Percentiles rank a stretch among this genome's conserved stretches.
Conservation (phyloP, 2,113 vertebrate genomes). For the Sus scrofa region DNA sequence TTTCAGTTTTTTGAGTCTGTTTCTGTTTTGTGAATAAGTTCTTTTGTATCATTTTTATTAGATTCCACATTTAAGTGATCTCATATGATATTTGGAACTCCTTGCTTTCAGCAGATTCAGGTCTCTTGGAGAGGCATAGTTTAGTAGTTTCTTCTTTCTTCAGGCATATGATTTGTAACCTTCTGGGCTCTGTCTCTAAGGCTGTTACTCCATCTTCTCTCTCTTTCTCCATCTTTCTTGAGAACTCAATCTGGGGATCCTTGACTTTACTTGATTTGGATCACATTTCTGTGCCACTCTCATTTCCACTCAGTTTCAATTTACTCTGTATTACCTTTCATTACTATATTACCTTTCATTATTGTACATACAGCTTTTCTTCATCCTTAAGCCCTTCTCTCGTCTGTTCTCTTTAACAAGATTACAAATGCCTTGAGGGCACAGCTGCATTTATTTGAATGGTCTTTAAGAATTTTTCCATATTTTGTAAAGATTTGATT, state of each 20-base stretch:
- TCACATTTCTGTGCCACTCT: background rate
- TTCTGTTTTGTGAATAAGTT: too few relatives aligned
- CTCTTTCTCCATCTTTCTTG: background rate
- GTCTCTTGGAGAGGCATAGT: background rate
- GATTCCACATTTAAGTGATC: too few relatives aligned
- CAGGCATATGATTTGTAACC: background rate
- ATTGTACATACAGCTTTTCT: background rate
- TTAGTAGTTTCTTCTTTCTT: background rate
- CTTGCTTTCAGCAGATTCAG: background rate
- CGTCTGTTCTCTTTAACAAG: background rate
- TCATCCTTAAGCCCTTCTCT: background rate
- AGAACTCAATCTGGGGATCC: background rate
- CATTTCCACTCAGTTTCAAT: background rate
- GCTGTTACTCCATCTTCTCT: background rate
- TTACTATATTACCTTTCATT: background rate
- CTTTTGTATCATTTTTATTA: too few relatives aligned
- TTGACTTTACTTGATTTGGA: background rate
- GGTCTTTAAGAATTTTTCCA: background rate
- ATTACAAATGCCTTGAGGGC: background rate
- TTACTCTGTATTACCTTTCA: background rate
- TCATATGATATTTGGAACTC: background rate
- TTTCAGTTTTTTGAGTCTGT: too few relatives aligned
- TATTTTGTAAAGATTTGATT: constrained; percentile 37
- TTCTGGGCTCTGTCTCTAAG: background rate
- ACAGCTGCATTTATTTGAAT: background rate